Evolutionary conservation across 2,797 vertebrate genomes (phyloP).

Genomic region (Anniella stebbinsi): DNA sequence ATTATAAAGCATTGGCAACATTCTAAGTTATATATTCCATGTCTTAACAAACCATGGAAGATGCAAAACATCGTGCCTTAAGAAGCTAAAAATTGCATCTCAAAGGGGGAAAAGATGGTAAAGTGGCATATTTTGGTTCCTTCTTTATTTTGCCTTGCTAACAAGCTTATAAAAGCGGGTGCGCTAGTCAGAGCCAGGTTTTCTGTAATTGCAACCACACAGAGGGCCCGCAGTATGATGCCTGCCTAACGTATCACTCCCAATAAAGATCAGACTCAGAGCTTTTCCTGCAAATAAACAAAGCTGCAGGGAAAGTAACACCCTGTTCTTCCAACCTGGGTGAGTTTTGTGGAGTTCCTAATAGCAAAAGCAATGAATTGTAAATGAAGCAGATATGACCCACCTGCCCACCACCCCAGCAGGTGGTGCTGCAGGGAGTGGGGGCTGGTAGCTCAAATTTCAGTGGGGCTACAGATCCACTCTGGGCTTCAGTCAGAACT

Average conservation of each 20-base stretch:
- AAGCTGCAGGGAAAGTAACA: too few species aligned
- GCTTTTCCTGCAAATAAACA: not conserved
- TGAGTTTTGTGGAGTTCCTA: not conserved
- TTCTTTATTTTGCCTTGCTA: constrained; percentile 6
- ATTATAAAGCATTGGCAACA: not conserved
- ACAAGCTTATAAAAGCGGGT: not conserved
- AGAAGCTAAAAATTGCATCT: constrained; percentile 10
- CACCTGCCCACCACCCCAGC: too few species aligned
- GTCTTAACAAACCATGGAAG: not conserved
- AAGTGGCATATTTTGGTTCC: not conserved
- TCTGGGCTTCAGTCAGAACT: too few species aligned
- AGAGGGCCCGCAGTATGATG: not conserved
- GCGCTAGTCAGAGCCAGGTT: constrained; percentile 26
- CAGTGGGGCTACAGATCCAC: too few species aligned
- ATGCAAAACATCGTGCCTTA: constrained; percentile 16
- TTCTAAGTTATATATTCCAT: not conserved
- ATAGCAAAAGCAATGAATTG: not conserved
- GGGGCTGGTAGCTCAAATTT: too few species aligned
- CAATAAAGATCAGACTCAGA: not conserved
- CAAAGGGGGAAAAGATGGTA: not conserved
- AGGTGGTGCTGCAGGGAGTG: not conserved
- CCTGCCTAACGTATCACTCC: not conserved
- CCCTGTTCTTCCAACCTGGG: not conserved
- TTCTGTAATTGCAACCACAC: constrained; percentile 14
- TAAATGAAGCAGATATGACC: not conserved